A percentile compares a stretch with the other conserved stretches of the same genome.
Conservation (phyloP, 2,113 vertebrate species). For the Apodemus speciosus region DNA sequence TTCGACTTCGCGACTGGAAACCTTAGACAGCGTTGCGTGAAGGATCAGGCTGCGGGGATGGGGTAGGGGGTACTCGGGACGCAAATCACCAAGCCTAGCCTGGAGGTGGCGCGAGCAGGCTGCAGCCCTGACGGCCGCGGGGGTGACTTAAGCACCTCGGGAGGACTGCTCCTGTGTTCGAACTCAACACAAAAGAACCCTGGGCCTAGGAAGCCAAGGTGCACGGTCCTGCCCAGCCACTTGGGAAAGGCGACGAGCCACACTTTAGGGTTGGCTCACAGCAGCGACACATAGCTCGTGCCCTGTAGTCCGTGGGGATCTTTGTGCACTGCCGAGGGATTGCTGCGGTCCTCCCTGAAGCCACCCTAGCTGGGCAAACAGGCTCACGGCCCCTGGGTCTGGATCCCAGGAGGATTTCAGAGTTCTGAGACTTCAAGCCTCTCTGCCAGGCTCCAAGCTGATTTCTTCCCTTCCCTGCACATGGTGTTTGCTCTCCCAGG, state of each 20-base stretch:
- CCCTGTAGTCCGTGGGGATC: not conserved
- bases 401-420: not conserved
- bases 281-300: not conserved
- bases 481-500: not conserved
- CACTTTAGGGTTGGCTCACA: not conserved
- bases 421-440: not conserved
- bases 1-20: not conserved
- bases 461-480: not conserved
- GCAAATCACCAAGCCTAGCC: slow-evolving; percentile 60
- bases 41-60: not conserved
- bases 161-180: not conserved
- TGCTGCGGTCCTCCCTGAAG: accelerated
- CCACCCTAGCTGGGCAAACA: not conserved
- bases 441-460: not conserved
- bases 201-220: not conserved
- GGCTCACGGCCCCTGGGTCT: accelerated
- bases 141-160: not conserved
- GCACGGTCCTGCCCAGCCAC: not conserved
- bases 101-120: slow-evolving; percentile 7
- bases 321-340: not conserved
- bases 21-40: slow-evolving; percentile 32
- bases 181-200: not conserved
- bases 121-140: not conserved
- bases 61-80: accelerated
- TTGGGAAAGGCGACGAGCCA: not conserved